A percentile compares a stretch with the other conserved stretches of the same genome.
Evolutionary conservation across 2,113 vertebrate genomes (phyloP).

Genomic region (Channa maculata): DNA sequence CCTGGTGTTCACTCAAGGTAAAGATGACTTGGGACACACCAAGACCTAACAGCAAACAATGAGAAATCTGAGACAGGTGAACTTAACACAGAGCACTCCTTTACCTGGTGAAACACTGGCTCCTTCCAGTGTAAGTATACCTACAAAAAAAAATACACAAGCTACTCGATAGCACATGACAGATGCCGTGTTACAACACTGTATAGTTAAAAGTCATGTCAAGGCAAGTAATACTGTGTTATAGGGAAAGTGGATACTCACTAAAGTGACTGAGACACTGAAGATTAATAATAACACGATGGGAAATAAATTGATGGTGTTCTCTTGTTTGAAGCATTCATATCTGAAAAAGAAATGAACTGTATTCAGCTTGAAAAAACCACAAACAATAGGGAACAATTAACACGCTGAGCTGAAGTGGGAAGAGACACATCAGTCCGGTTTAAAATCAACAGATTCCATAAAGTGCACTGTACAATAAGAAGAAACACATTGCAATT

Average conservation of each 20-base stretch:
- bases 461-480: not conserved
- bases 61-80: constrained; percentile 11
- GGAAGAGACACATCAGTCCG: not conserved
- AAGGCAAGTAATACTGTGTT: not conserved
- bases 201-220: not conserved
- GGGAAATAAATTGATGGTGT: constrained; percentile 87
- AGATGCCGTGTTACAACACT: not conserved
- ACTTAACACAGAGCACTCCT: constrained; percentile 9
- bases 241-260: constrained; percentile 80
- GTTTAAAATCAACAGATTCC: constrained; percentile 12
- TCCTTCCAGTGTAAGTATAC: constrained; percentile 96
- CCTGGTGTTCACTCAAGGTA: constrained; percentile 43
- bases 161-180: not conserved
- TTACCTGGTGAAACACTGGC: constrained; percentile 98
- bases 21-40: constrained; percentile 15
- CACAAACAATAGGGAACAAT: not conserved
- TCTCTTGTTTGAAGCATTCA: constrained; percentile 96
- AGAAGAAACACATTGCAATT: not conserved
- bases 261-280: constrained; percentile 92
- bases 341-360: constrained; percentile 86
- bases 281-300: constrained; percentile 88
- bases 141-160: constrained; percentile 79
- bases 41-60: constrained; percentile 65
- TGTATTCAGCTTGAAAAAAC: not conserved
- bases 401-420: not conserved